A percentile compares a stretch with the other conserved stretches of the same genome.
Conservation (phyloP, 2,888 invertebrate species). For the Trachelus iudaicus region DNA sequence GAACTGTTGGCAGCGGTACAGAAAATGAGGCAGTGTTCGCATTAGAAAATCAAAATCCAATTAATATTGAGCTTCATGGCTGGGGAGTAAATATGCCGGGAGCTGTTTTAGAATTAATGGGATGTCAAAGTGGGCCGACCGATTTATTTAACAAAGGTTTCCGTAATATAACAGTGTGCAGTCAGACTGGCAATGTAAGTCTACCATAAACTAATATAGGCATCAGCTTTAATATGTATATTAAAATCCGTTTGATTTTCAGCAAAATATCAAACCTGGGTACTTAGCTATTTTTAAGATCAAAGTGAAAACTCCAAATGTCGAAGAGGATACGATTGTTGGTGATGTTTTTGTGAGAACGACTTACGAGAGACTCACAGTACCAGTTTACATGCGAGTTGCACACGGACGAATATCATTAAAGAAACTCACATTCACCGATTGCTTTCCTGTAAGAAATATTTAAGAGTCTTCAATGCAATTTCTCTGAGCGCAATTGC, state of each 20-base stretch:
- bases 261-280: conserved; percentile 70
- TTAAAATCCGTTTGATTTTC: conserved; percentile 37
- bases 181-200: conserved; percentile 58
- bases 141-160: conserved; percentile 57
- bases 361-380: conserved; percentile 74
- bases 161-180: conserved; percentile 59
- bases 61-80: conserved; percentile 73
- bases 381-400: conserved; percentile 81
- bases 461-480: background rate
- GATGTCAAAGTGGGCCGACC: conserved; percentile 70
- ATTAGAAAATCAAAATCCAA: conserved; percentile 80
- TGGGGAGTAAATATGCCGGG: conserved; percentile 73
- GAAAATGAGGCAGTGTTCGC: conserved; percentile 79
- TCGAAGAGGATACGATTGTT: conserved; percentile 75
- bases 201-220: conserved; percentile 7
- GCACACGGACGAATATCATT: conserved; percentile 75
- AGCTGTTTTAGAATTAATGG: conserved; percentile 71
- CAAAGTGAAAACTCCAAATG: conserved; percentile 75
- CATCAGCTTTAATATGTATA: conserved; percentile 11
- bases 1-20: conserved; percentile 73
- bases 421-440: conserved; percentile 75
- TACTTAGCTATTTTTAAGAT: conserved; percentile 79
- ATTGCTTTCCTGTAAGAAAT: conserved; percentile 82
- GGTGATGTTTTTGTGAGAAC: conserved; percentile 81
- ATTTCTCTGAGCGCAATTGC: background rate